phyloP scores from a whole-genome alignment of 1,140 invertebrate species.

The Drosophila auraria region DNA sequence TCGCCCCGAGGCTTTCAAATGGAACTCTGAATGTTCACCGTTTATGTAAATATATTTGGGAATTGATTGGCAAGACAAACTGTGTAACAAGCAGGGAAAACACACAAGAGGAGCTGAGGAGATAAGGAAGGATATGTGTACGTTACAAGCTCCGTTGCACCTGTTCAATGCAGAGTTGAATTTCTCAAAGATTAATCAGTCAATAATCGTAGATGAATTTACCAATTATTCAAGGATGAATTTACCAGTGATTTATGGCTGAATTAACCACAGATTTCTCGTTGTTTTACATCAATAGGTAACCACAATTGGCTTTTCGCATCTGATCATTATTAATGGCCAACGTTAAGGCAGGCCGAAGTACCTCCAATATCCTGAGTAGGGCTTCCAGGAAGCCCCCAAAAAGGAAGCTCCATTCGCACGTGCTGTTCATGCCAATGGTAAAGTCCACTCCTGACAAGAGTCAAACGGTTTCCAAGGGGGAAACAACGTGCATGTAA shows the following conservation, averaged over 20 bases:
- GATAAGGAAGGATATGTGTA: not conserved
- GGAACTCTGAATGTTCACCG: slow-evolving; percentile 26
- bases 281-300: not conserved
- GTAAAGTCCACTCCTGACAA: slow-evolving; percentile 53
- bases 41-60: slow-evolving; percentile 25
- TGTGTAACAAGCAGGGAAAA: not conserved
- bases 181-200: no score
- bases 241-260: no score
- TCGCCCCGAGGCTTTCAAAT: slow-evolving; percentile 25
- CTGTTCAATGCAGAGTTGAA: no score
- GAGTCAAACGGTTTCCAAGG: slow-evolving; percentile 40
- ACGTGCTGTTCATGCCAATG: slow-evolving; percentile 77
- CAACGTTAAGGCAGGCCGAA: not conserved
- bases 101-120: not conserved
- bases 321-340: slow-evolving; percentile 1
- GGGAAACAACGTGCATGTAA: slow-evolving; percentile 68
- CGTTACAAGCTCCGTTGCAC: not conserved
- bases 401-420: slow-evolving; percentile 57
- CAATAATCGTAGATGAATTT: no score
- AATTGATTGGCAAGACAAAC: slow-evolving; percentile 34
- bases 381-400: not conserved
- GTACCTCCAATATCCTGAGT: not conserved
- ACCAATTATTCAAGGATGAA: not conserved
- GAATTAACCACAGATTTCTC: not conserved
- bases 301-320: not conserved